phyloP scores from a whole-genome alignment of 2,113 vertebrate species.

The Xenopus tropicalis region UCB_Xtro_10.0 CM004450.2:67847001-67847500 shows the following conservation, averaged over 20 bases:
- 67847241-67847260: constrained; percentile 9
- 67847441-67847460: constrained; percentile 22
- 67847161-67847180: background rate
- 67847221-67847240: constrained; percentile 21
- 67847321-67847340: constrained; percentile 16
- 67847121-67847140: background rate
- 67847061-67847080: background rate
- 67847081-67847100: background rate
- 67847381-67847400: constrained; percentile 35
- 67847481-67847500: constrained; percentile 4
- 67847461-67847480: constrained; percentile 11
- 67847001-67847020: no score
- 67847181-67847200: constrained; percentile 8
- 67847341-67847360: constrained; percentile 8
- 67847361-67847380: constrained; percentile 14
- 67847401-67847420: constrained; percentile 34
- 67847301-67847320: constrained; percentile 10
- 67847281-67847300: constrained; percentile 19
- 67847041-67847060: background rate
- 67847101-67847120: background rate
- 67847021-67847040: background rate
- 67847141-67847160: background rate
- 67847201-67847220: constrained; percentile 26
- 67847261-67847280: background rate
- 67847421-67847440: constrained; percentile 20